These are phyloP conservation scores for Sitta carolinensis DNA, from an alignment of 2,797 vertebrate genomes.

Conservation along the genomic window DNA sequence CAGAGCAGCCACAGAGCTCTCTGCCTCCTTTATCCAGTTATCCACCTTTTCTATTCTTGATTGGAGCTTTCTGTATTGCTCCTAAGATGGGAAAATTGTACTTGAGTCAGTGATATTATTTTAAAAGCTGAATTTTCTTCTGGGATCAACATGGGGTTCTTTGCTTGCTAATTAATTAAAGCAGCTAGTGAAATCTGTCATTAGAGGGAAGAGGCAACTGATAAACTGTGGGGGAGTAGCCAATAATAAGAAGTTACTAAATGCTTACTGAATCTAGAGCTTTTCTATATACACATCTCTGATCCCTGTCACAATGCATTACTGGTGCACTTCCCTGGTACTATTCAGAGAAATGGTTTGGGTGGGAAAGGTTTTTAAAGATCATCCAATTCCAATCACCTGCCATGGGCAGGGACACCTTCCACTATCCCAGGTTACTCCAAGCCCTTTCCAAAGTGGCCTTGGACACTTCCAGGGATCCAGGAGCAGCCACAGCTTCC, in stretches of 20 bases:
- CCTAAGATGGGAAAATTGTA: constrained; percentile 44
- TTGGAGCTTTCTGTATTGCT: constrained; percentile 67
- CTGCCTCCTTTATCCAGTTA: constrained; percentile 65
- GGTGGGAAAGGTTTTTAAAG: not conserved
- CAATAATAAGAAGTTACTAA: not conserved
- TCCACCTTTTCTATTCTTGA: constrained; percentile 61
- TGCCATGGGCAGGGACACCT: not conserved
- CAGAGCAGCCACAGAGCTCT: constrained; percentile 61
- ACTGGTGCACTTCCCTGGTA: not conserved
- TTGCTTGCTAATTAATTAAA: not conserved
- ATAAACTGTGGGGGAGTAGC: not conserved
- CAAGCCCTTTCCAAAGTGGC: not conserved
- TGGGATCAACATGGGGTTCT: not conserved
- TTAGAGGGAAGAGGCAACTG: not conserved
- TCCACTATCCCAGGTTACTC: not conserved
- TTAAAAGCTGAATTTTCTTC: not conserved
- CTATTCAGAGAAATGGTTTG: not conserved
- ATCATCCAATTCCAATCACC: not conserved
- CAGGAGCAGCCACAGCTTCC: not conserved
- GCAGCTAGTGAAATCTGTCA: not conserved
- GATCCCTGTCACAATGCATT: not conserved
- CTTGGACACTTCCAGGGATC: not conserved
- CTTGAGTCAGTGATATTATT: not conserved
- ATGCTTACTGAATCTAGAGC: not conserved
- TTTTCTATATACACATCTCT: not conserved